Conservation (phyloP, 2,888 invertebrate species). For the Formica aserva region DNA sequence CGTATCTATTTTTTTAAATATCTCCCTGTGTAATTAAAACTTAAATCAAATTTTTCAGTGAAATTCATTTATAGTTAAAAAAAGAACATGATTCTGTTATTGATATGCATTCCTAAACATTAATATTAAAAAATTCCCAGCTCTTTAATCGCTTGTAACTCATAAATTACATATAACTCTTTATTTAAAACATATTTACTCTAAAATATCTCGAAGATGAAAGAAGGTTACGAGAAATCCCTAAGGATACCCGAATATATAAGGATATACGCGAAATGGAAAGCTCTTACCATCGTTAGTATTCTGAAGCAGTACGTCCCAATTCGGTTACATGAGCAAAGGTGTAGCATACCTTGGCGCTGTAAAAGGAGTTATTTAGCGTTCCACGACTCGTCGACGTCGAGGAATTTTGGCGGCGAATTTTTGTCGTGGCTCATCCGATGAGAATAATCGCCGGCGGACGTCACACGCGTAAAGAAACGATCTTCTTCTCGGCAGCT, state of each 20-base stretch:
- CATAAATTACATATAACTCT: not conserved
- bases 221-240: not conserved
- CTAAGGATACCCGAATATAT: not conserved
- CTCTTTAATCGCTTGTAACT: not conserved
- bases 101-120: not conserved
- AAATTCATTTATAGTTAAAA: not conserved
- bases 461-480: conserved; percentile 45
- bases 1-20: not conserved
- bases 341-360: not conserved
- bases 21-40: not conserved
- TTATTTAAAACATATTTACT: not conserved
- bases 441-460: conserved; percentile 43
- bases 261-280: not conserved
- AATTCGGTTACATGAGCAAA: conserved; percentile 19
- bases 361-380: conserved; percentile 27
- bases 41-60: not conserved
- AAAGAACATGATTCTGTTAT: not conserved
- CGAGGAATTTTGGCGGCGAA: conserved; percentile 45
- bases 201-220: not conserved
- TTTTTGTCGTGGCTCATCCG: conserved; percentile 55
- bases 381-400: conserved; percentile 61
- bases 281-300: conserved; percentile 19
- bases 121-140: not conserved
- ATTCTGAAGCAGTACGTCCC: conserved; percentile 20
- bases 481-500: conserved; percentile 28